Percentiles rank a stretch among this genome's conserved stretches.
These are phyloP conservation scores for Sympetrum striolatum DNA, from an alignment of 2,888 invertebrate genomes.

Conservation along the genomic window DNA sequence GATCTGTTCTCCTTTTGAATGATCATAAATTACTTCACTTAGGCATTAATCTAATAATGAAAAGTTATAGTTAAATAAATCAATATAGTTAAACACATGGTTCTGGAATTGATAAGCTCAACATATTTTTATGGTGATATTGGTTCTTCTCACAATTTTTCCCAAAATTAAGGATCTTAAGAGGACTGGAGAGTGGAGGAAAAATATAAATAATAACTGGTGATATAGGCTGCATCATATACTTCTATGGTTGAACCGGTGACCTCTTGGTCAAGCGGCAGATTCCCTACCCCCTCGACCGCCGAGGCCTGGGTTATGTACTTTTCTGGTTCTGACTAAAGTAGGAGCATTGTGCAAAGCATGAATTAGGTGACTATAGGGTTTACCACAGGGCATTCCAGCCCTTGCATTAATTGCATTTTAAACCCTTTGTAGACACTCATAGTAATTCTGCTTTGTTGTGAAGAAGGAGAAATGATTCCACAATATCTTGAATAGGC, in stretches of 20 bases:
- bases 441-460: background rate
- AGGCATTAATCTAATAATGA: too few relatives aligned
- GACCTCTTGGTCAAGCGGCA: constrained; percentile 44
- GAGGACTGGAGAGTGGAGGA: background rate
- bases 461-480: background rate
- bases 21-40: too few relatives aligned
- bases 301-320: constrained; percentile 35
- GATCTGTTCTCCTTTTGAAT: too few relatives aligned
- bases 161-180: too few relatives aligned
- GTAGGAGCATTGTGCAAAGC: constrained; percentile 29
- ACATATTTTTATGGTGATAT: too few relatives aligned
- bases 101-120: too few relatives aligned
- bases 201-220: background rate
- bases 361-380: constrained; percentile 3
- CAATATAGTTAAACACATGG: too few relatives aligned
- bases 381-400: background rate
- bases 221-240: constrained; percentile 19
- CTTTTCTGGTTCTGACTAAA: constrained; percentile 25
- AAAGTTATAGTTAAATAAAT: too few relatives aligned
- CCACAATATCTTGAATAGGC: constrained; percentile 28
- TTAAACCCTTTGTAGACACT: background rate
- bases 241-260: constrained; percentile 27
- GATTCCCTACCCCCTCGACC: constrained; percentile 43
- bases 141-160: too few relatives aligned
- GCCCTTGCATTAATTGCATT: background rate